A percentile compares a stretch with the other conserved stretches of the same genome.
Conservation (phyloP, 2,113 vertebrate genomes). For the Hippoglossus stenolepis region DNA sequence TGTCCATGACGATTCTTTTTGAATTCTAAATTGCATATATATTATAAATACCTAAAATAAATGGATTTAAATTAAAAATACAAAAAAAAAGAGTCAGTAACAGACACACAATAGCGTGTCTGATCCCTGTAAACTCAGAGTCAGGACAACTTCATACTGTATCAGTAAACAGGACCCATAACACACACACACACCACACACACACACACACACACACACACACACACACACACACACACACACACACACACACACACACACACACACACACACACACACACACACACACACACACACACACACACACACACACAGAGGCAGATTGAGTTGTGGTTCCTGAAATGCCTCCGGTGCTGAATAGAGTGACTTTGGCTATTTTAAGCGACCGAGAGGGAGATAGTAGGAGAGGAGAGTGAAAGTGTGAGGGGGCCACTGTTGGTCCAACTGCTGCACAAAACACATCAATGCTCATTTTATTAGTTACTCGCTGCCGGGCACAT, state of each 20-base stretch:
- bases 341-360: slow-evolving; percentile 48
- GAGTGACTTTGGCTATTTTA: slow-evolving; percentile 67
- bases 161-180: neutral
- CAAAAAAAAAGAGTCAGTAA: neutral
- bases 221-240: neutral
- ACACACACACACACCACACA: neutral
- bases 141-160: neutral
- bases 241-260: neutral
- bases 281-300: neutral
- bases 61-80: neutral
- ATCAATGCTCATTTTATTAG: neutral
- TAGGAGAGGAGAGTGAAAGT: slow-evolving; percentile 22
- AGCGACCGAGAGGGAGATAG: slow-evolving; percentile 39
- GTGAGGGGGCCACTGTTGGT: neutral
- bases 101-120: neutral
- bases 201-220: slow-evolving; percentile 1
- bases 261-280: neutral
- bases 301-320: neutral
- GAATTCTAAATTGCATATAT: neutral
- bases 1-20: neutral
- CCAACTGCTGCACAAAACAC: slow-evolving; percentile 9
- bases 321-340: slow-evolving; percentile 41
- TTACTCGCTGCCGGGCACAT: neutral
- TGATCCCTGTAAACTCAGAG: neutral
- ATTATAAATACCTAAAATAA: neutral